Conservation (phyloP, 2,797 vertebrate genomes). For the Benthosema pterotum region DNA sequence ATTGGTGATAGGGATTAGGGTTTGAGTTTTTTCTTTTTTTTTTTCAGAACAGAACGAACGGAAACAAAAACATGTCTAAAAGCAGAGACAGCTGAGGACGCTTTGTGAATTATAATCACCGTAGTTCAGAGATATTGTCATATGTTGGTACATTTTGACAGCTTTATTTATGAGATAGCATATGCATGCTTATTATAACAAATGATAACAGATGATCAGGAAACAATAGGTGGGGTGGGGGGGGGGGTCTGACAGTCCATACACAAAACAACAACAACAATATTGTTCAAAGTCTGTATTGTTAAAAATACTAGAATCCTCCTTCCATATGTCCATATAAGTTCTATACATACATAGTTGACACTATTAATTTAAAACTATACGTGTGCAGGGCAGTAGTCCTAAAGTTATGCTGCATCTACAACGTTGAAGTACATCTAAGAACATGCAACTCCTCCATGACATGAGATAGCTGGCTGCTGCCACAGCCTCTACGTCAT, state of each 20-base stretch:
- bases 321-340: conserved; percentile 53
- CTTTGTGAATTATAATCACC: too few species aligned
- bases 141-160: too few species aligned
- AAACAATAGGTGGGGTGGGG: background rate
- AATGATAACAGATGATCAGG: background rate
- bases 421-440: conserved; percentile 43
- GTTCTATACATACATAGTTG: conserved; percentile 48
- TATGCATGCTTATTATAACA: background rate
- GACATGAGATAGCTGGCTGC: conserved; percentile 7
- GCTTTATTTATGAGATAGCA: background rate
- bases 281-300: conserved; percentile 64
- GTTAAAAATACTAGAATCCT: conserved; percentile 52
- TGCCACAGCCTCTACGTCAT: background rate
- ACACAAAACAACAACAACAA: conserved; percentile 26
- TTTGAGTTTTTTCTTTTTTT: too few species aligned
- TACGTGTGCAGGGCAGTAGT: conserved; percentile 51
- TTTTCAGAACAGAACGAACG: too few species aligned
- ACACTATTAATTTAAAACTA: conserved; percentile 63
- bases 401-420: conserved; percentile 43
- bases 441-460: too few species aligned
- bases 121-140: too few species aligned
- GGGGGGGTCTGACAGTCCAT: background rate
- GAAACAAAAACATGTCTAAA: too few species aligned
- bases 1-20: too few species aligned
- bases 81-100: too few species aligned